phyloP scores from a whole-genome alignment of 2,797 vertebrate genomes.

The Melanotaenia trifasciata region DNA sequence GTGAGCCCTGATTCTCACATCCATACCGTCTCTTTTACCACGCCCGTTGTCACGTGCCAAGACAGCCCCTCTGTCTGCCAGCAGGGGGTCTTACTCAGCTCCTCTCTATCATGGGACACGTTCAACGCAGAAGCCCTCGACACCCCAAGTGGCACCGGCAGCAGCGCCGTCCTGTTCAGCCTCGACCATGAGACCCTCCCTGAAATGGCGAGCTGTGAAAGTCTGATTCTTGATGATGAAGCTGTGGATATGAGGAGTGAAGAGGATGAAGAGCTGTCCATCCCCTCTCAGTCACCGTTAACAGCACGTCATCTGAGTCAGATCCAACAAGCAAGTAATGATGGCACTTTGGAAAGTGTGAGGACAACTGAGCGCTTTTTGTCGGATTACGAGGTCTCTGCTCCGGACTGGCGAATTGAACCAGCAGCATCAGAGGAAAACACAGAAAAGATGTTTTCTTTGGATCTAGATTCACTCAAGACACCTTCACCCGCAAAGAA shows the following conservation, averaged over 20 bases:
- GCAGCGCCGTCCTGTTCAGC: slow-evolving; percentile 66
- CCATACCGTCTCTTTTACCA: not conserved
- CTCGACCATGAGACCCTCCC: slow-evolving; percentile 80
- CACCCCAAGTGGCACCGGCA: slow-evolving; percentile 59
- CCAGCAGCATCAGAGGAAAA: slow-evolving; percentile 28
- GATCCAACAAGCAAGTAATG: slow-evolving; percentile 2
- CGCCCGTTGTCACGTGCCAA: not conserved
- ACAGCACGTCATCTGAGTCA: not conserved
- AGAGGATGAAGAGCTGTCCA: slow-evolving; percentile 37
- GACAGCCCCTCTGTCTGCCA: slow-evolving; percentile 44
- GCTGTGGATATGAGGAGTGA: slow-evolving; percentile 36
- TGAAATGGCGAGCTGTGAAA: slow-evolving; percentile 69
- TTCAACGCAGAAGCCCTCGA: slow-evolving; percentile 41
- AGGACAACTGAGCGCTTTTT: slow-evolving; percentile 29
- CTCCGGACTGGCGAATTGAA: slow-evolving; percentile 24
- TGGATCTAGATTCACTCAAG: slow-evolving; percentile 79
- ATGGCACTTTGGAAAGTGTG: slow-evolving; percentile 21
- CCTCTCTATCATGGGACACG: slow-evolving; percentile 67
- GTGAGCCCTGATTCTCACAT: slow-evolving; percentile 2
- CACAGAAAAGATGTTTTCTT: slow-evolving; percentile 71
- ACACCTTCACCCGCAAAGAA: slow-evolving; percentile 53
- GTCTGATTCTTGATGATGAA: slow-evolving; percentile 64
- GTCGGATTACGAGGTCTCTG: not conserved
- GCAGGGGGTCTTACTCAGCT: slow-evolving; percentile 44
- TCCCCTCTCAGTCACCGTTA: slow-evolving; percentile 21